These are phyloP conservation scores for Cnemophilus loriae DNA, from an alignment of 2,113 vertebrate species.

Conservation along the genomic window DNA sequence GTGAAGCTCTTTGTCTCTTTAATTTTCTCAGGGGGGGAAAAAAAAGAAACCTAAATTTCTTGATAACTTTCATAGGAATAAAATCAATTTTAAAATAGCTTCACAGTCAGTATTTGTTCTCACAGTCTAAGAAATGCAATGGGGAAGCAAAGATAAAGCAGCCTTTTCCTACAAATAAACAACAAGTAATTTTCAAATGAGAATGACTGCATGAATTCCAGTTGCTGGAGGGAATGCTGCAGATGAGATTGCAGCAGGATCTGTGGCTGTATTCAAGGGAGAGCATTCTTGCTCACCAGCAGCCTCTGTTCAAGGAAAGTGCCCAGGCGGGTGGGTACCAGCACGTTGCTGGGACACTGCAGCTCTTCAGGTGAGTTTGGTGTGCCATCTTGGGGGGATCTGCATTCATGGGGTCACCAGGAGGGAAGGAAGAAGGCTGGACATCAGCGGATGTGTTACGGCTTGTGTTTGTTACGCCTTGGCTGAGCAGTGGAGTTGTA, in stretches of 20 bases:
- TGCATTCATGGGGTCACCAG: not conserved
- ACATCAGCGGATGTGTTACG: fast-evolving
- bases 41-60: not conserved
- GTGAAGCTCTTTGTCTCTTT: not conserved
- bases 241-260: not conserved
- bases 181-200: not conserved
- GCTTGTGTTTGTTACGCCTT: not conserved
- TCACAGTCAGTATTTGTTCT: not conserved
- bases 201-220: not conserved
- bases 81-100: not conserved
- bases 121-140: not conserved
- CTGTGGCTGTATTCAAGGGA: not conserved
- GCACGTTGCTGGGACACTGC: not conserved
- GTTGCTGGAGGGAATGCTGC: not conserved
- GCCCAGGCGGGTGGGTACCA: not conserved
- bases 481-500: not conserved
- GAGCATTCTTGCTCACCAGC: not conserved
- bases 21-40: not conserved
- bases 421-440: not conserved
- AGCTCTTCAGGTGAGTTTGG: not conserved
- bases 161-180: not conserved
- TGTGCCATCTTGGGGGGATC: not conserved
- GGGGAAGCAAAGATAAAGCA: not conserved
- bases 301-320: not conserved
- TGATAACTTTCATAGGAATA: not conserved